These are phyloP conservation scores for Catalaphyllia jardinei DNA, from an alignment of 64 coral and sea anemone genomes.

Conservation along the genomic window DNA sequence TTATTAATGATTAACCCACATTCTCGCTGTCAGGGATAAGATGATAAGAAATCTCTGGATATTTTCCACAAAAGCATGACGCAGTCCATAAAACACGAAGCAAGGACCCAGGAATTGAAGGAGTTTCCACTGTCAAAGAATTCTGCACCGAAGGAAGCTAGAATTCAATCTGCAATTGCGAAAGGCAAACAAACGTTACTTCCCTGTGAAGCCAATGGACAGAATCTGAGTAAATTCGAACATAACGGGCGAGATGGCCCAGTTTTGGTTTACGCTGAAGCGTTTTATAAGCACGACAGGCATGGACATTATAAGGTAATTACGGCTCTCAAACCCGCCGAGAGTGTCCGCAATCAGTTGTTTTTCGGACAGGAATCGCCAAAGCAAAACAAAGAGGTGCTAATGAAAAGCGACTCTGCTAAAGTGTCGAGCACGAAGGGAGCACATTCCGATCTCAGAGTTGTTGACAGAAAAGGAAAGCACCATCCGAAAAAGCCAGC, in stretches of 20 bases:
- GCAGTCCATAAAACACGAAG: background rate
- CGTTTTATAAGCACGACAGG: background rate
- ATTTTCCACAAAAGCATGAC: conserved; percentile 1
- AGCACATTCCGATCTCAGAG: background rate
- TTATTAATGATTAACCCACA: background rate
- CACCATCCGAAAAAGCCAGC: background rate
- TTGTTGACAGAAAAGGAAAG: conserved; percentile 15
- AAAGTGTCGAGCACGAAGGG: background rate
- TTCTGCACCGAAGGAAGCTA: background rate
- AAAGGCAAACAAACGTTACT: conserved; percentile 77
- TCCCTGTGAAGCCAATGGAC: conserved; percentile 65
- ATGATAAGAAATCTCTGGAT: background rate
- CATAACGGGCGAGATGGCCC: conserved; percentile 72
- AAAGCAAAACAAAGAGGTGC: conserved; percentile 26
- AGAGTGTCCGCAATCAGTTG: conserved; percentile 84
- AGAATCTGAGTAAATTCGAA: conserved; percentile 80
- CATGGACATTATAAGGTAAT: conserved; percentile 73
- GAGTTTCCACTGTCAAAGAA: background rate
- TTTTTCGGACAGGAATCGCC: conserved; percentile 59
- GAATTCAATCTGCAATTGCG: conserved; percentile 84
- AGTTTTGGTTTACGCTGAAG: conserved; percentile 75
- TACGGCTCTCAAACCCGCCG: conserved; percentile 57
- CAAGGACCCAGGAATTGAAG: background rate
- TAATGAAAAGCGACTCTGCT: background rate
- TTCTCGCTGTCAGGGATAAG: background rate